Evolutionary conservation across 1,140 invertebrate species (phyloP).

Genomic region (Nebria ingens): DNA sequence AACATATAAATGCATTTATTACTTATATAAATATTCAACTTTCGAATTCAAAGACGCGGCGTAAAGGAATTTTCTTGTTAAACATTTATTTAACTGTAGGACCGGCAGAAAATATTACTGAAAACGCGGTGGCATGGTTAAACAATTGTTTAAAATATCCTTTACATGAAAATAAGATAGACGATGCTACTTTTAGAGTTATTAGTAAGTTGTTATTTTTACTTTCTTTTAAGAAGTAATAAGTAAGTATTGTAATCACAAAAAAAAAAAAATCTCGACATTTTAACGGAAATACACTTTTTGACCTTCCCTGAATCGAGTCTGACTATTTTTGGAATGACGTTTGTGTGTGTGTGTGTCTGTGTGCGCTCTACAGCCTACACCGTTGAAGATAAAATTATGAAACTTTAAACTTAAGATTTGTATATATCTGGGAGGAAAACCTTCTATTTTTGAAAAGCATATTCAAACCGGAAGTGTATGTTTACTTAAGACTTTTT

Average conservation of each 20-base stretch:
- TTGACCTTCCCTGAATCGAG: too few species aligned
- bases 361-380: too few species aligned
- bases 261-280: background rate
- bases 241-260: too few species aligned
- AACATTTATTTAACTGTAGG: background rate
- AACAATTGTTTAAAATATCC: background rate
- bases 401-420: too few species aligned
- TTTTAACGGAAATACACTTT: background rate
- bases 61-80: background rate
- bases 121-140: background rate
- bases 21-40: slow-evolving; percentile 1
- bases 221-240: too few species aligned
- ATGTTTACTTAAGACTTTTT: too few species aligned
- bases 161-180: background rate
- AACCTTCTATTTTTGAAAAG: too few species aligned
- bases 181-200: background rate
- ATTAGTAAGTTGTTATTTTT: slow-evolving; percentile 4
- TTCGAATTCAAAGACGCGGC: background rate
- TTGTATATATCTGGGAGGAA: too few species aligned
- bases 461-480: too few species aligned
- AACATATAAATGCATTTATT: background rate
- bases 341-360: too few species aligned
- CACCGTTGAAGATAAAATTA: too few species aligned
- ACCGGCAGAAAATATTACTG: background rate
- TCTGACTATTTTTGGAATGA: too few species aligned